Evolutionary conservation across 2,113 vertebrate genomes (phyloP).

Genomic region (Chloropsis hardwickii): DNA sequence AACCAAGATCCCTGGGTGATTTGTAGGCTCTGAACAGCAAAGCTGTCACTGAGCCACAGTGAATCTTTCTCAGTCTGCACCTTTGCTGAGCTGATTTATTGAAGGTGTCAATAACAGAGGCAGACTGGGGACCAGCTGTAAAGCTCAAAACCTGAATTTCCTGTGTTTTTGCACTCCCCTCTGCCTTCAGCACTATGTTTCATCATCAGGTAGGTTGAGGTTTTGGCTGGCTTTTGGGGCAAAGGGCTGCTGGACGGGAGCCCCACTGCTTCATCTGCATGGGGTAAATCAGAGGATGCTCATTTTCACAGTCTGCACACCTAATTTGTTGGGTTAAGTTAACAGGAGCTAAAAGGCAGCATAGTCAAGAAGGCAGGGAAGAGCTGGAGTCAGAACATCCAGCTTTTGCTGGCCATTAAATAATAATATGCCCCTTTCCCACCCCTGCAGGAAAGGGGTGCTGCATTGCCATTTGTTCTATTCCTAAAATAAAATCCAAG

Average conservation of each 20-base stretch:
- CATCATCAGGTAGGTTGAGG: neutral
- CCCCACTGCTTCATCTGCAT: neutral
- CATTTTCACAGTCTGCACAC: neutral
- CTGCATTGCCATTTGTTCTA: neutral
- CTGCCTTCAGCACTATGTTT: neutral
- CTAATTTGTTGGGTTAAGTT: neutral
- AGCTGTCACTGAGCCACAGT: neutral
- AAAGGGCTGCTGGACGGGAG: neutral
- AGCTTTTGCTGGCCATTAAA: neutral
- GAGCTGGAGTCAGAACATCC: neutral
- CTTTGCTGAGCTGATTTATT: neutral
- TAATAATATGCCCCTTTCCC: neutral
- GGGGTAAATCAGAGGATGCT: neutral
- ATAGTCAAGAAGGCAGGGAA: neutral
- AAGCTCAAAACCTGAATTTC: neutral
- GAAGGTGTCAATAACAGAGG: neutral
- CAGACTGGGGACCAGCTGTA: rapidly evolving
- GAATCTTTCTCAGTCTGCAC: neutral
- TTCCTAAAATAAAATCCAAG: neutral
- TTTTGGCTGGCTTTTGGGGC: neutral
- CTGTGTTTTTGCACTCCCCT: neutral
- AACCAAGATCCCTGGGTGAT: neutral
- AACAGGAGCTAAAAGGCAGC: neutral
- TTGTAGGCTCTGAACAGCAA: neutral
- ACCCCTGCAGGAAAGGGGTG: neutral